Base-by-base conservation (phyloP, 2,797 vertebrate species). In the Phaenicophaeus curvirostris region DNA sequence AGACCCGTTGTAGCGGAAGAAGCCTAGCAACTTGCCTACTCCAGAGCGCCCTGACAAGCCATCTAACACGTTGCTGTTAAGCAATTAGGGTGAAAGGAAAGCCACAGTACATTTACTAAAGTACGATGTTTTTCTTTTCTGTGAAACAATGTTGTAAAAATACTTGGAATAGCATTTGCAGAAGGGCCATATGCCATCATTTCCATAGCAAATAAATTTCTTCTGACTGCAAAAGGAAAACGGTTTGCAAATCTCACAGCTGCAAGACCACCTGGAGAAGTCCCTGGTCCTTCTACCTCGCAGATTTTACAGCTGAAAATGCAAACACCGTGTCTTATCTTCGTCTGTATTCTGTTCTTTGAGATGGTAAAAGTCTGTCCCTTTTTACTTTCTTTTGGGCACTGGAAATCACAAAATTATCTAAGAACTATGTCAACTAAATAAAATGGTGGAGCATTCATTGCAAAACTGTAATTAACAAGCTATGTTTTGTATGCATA, bases 151-250 rank as follows among this genome's bases (percentile, higher is more conserved):
- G n/a, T 2, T 74, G 66, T 63, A 91, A 93, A 94, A 93, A 75
- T 66, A 78, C 42, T 87, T 89, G 42, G 48, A 92, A 85, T 13
- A 76, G 39, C 14, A 9, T 33, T 55, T 55, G 28, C 31, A 87
- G 55, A 86, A 90, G n/a, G 30, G 48, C 72, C 5, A 1, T 63
- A 72, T 51, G 85, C 61, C 67, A 80, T 71, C 19, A 55, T 79
- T 95, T 89, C 84, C 14, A 24, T 25, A 62, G 63, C 68, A 91
- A 88, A 87, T 61, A 80, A 37, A 85, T 46, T 83, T 87, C 71
- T 89, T 31, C 35, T 7, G 2, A 54, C 39, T 51, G 27, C 35
- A 67, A 74, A 83, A 78, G 42, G 35, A 87, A 96, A 62, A 12
- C 75, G 11, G 42, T 84, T 79, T 93, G 55, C 50, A 91, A 58